These are phyloP conservation scores for Pogona vitticeps DNA, from an alignment of 2,113 vertebrate species.

Conservation along the genomic window DNA sequence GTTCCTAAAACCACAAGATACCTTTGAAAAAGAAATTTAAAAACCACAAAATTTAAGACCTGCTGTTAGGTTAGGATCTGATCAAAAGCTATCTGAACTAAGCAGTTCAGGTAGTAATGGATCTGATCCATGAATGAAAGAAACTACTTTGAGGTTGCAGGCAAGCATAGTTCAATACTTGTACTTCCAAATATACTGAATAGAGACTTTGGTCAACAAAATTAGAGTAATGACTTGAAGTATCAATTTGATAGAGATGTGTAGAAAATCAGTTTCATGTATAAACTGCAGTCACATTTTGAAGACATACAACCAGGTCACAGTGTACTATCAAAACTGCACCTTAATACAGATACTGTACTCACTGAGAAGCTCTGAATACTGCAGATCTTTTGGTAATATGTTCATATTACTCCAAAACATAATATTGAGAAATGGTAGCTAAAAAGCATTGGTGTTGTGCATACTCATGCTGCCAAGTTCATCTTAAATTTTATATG, in stretches of 20 bases:
- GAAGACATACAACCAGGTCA: conserved; percentile 61
- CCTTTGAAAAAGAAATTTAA: background rate
- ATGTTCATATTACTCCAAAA: conserved; percentile 7
- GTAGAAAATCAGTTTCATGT: conserved; percentile 19
- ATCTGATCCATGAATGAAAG: conserved; percentile 42
- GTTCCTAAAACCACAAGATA: conserved; percentile 33
- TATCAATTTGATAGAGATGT: conserved; percentile 54
- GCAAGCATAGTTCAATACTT: conserved; percentile 38
- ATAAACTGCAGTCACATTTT: conserved; percentile 23
- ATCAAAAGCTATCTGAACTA: background rate
- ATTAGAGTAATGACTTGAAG: conserved; percentile 52
- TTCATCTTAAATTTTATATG: background rate
- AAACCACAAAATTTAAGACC: background rate
- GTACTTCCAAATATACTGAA: conserved; percentile 43
- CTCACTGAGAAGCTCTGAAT: conserved; percentile 49
- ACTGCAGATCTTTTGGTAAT: conserved; percentile 51
- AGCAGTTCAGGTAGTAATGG: conserved; percentile 53
- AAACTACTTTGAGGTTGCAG: conserved; percentile 49
- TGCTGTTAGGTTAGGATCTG: background rate
- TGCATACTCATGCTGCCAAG: conserved; percentile 4
- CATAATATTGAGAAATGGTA: background rate
- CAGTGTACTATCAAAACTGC: conserved; percentile 43
- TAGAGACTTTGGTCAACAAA: conserved; percentile 51
- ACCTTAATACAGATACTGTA: conserved; percentile 56
- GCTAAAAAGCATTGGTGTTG: background rate